Evolutionary conservation across 2,797 vertebrate species (phyloP).

Genomic region (Florisuga fusca): DNA sequence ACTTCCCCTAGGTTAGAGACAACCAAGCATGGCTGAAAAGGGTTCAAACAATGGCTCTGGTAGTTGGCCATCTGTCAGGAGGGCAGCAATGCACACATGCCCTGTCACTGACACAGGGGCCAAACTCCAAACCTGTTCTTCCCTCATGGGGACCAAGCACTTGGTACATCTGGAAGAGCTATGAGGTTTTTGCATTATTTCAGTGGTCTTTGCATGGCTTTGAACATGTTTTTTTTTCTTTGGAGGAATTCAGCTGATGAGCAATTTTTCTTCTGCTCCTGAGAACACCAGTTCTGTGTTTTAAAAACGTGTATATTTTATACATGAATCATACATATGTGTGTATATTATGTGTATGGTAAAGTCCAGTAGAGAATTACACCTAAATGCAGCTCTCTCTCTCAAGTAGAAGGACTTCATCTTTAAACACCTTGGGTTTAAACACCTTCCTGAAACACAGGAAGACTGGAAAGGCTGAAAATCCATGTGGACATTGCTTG

Average conservation of each 20-base stretch:
- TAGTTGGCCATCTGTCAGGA: background rate
- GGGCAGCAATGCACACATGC: rapidly evolving
- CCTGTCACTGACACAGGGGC: background rate
- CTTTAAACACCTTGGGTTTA: background rate
- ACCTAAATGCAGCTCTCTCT: background rate
- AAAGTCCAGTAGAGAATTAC: background rate
- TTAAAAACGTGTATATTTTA: background rate
- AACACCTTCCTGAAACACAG: background rate
- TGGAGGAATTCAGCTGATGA: background rate
- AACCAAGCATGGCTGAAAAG: background rate
- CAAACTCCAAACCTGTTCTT: background rate
- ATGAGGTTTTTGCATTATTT: background rate
- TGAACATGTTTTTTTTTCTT: background rate
- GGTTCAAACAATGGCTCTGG: background rate
- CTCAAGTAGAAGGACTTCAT: background rate
- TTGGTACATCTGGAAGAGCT: background rate
- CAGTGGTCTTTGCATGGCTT: background rate
- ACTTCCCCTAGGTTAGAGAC: background rate
- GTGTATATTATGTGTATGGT: background rate
- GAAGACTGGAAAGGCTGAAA: background rate
- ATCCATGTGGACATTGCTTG: background rate
- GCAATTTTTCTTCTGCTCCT: background rate
- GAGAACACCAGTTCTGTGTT: background rate
- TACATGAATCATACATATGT: background rate
- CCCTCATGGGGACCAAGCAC: background rate